Conservation (phyloP, 2,797 vertebrate species). For the Rhadinocentrus ornatus region DNA sequence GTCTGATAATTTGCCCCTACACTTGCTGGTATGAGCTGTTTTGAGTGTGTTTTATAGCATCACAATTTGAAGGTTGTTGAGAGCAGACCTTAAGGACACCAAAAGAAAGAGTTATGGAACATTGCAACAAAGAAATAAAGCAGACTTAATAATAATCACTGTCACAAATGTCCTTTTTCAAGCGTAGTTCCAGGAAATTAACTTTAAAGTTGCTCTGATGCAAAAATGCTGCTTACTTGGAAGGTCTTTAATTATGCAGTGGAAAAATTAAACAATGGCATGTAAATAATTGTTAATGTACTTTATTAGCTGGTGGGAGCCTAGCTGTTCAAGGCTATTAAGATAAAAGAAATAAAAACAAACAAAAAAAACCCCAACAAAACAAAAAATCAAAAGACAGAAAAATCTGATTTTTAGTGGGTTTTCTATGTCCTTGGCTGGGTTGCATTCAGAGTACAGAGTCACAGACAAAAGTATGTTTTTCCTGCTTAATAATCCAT, state of each 20-base stretch:
- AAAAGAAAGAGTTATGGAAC: not conserved
- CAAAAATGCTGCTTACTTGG: not conserved
- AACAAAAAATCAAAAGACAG: no score
- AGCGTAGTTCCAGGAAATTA: not conserved
- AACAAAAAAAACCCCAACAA: no score
- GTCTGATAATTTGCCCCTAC: not conserved
- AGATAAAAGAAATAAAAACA: no score
- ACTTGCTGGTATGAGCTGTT: not conserved
- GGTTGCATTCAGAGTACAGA: no score
- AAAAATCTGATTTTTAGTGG: no score
- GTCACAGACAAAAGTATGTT: no score
- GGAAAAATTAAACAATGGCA: not conserved
- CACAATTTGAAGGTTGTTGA: not conserved
- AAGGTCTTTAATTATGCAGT: not conserved
- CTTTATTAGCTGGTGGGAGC: no score
- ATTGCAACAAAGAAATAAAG: not conserved
- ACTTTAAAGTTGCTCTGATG: slow-evolving; percentile 5
- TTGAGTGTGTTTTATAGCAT: not conserved
- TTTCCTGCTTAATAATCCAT: no score
- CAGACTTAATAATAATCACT: not conserved
- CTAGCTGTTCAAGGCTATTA: no score
- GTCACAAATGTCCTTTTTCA: not conserved
- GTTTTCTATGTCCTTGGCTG: no score
- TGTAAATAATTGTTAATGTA: not conserved
- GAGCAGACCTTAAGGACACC: slow-evolving; percentile 1